Evolutionary conservation across 30 jellyfish, hydroid and myxozoan genomes (phyloP), one percentile per base, ranked within the genome.

Genomic region (Aurelia aurita): DNA sequence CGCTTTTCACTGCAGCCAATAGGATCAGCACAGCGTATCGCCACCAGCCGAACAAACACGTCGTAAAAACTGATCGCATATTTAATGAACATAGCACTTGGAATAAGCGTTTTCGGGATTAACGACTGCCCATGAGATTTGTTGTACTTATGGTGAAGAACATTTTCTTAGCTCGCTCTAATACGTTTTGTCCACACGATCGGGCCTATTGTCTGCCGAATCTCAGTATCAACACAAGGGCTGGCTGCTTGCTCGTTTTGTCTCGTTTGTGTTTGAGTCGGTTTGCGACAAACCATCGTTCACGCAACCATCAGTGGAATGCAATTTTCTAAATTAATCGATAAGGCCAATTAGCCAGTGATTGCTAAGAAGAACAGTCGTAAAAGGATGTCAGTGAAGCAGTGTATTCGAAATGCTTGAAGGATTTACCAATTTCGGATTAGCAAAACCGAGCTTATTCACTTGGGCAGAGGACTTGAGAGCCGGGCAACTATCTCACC

Each of bases 1-100:
- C 64, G 27, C 82, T 65, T 67, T 71, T 79, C 74, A 13, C 90
- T 62, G 74, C 68, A 18, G 69, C 57, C 73, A 74, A 74, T 58
- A 58, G 88, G 88, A 58, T 83, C 93, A 83, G 34, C 93, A 58
- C 93, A 83, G 93, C 93, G 93, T 83, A 83, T 62, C 93, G 81
- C 63, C 28, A 34, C 77, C 73, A 5, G 81, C 26, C 59, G 74
- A 69, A 83, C 93, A 69, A 83, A 83, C 43, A 25, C 80, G 58
- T 39, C 84, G 81, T 69, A 57, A 58, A 66, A 69, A 46, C 79
- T 22, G 64, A 64, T 69, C 69, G 35, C 78, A 81, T 57, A 69
- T 69, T 51, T 45, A 69, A 47, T 55, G 79, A 54, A 68, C 90
- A 53, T 43, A 62, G 90, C 82, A 23, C 79, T 69, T 69, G 81